These are phyloP conservation scores for Hyposmocoma kahamanoa DNA, from an alignment of 1,140 invertebrate species.

Conservation along the genomic window DNA sequence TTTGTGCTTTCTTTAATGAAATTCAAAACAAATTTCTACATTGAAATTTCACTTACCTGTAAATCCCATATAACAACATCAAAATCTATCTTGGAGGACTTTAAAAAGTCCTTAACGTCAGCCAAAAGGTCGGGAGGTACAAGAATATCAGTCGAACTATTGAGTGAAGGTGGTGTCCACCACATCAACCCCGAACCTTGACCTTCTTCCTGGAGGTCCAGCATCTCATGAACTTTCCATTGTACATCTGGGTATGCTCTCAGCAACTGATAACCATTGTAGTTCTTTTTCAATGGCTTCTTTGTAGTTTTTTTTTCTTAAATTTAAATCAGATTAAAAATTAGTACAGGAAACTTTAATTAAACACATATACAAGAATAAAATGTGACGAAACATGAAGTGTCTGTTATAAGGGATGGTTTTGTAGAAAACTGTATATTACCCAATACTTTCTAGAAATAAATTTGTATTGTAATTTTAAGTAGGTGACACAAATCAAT, in stretches of 20 bases:
- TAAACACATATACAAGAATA: no score
- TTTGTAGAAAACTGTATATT: no score
- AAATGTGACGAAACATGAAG: no score
- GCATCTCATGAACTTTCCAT: slow-evolving; percentile 56
- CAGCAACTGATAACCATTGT: slow-evolving; percentile 66
- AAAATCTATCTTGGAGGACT: slow-evolving; percentile 77
- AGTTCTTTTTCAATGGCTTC: slow-evolving; percentile 58
- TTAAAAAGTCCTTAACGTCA: slow-evolving; percentile 79
- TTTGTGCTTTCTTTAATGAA: no score
- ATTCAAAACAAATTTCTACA: no score
- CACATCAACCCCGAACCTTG: slow-evolving; percentile 69
- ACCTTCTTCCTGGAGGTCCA: slow-evolving; percentile 63
- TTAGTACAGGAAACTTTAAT: not conserved
- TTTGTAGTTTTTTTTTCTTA: slow-evolving; percentile 46
- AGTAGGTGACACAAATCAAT: no score
- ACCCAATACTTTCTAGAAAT: no score
- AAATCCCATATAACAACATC: slow-evolving; percentile 83
- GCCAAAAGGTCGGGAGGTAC: slow-evolving; percentile 78
- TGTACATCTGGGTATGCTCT: slow-evolving; percentile 50
- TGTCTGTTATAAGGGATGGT: no score
- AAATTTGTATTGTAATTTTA: no score
- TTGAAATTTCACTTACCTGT: no score
- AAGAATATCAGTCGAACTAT: slow-evolving; percentile 81
- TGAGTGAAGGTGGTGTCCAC: slow-evolving; percentile 69
- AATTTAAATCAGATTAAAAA: slow-evolving; percentile 10